Conservation (phyloP, 2,888 invertebrate species). For the Listrodromus nycthemerus region DNA sequence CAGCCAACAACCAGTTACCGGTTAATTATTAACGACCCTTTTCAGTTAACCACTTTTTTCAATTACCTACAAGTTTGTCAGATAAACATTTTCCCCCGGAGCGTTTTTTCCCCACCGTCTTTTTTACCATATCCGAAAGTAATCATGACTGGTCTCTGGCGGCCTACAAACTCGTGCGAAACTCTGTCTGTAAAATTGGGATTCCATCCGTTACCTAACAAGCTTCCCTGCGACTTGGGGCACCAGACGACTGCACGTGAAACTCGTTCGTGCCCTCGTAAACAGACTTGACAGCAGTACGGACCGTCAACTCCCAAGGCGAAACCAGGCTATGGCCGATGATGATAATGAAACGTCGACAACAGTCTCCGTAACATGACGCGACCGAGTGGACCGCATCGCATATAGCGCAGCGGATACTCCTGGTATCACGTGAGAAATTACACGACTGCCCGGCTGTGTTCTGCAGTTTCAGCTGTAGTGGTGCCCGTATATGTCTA, state of each 20-base stretch:
- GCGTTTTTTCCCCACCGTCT: no score
- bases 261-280: not conserved
- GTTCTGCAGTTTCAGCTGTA: not conserved
- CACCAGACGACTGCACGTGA: not conserved
- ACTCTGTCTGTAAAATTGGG: not conserved
- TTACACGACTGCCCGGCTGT: not conserved
- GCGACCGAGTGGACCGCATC: constrained; percentile 22
- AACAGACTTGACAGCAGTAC: not conserved
- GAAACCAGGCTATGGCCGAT: not conserved
- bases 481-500: not conserved
- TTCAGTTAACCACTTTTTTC: no score
- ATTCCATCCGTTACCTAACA: not conserved
- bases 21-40: no score
- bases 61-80: no score
- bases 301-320: not conserved
- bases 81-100: no score
- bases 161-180: no score
- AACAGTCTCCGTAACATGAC: constrained; percentile 3
- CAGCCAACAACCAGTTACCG: no score
- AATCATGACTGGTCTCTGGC: no score
- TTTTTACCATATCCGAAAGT: no score
- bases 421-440: constrained; percentile 10
- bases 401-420: not conserved
- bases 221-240: not conserved
- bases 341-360: constrained; percentile 15